Conservation (phyloP, 2,888 invertebrate species). For the Lomographa bimaculata region DNA sequence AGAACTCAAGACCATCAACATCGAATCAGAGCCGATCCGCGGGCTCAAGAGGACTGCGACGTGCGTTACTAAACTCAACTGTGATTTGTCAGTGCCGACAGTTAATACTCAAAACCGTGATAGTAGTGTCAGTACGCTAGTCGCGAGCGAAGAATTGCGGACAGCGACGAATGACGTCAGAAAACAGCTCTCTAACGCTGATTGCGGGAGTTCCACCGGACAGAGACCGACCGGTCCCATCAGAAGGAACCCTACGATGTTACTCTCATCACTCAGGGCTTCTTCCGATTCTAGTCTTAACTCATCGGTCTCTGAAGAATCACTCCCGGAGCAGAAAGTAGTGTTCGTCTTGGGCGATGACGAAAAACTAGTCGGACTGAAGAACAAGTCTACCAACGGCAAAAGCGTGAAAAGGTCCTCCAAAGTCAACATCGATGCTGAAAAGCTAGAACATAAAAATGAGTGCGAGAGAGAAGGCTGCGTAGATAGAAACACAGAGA, state of each 20-base stretch:
- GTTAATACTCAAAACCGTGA: slow-evolving; percentile 60
- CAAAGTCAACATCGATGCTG: slow-evolving; percentile 43
- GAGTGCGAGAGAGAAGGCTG: slow-evolving; percentile 48
- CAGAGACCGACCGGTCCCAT: slow-evolving; percentile 47
- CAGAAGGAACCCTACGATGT: slow-evolving; percentile 59
- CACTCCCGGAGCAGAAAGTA: slow-evolving; percentile 72
- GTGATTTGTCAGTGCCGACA: slow-evolving; percentile 38
- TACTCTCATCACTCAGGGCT: slow-evolving; percentile 51
- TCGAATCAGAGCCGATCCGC: slow-evolving; percentile 38
- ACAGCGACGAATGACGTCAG: slow-evolving; percentile 59
- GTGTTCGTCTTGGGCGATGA: slow-evolving; percentile 89
- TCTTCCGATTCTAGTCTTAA: slow-evolving; percentile 66
- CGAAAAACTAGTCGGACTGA: slow-evolving; percentile 86
- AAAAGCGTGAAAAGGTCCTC: slow-evolving; percentile 72
- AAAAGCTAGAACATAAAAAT: slow-evolving; percentile 36
- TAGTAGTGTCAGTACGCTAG: slow-evolving; percentile 61
- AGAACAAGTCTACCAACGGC: slow-evolving; percentile 76
- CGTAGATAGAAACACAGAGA: slow-evolving; percentile 50
- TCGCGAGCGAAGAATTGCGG: slow-evolving; percentile 55
- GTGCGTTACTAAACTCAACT: slow-evolving; percentile 35
- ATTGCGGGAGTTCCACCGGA: slow-evolving; percentile 43
- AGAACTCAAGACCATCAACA: slow-evolving; percentile 59
- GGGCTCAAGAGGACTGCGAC: slow-evolving; percentile 43
- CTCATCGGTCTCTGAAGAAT: slow-evolving; percentile 59
- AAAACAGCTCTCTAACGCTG: slow-evolving; percentile 68